Evolutionary conservation across 2,797 vertebrate genomes (phyloP).

Genomic region (Lepus oiostolus): DNA sequence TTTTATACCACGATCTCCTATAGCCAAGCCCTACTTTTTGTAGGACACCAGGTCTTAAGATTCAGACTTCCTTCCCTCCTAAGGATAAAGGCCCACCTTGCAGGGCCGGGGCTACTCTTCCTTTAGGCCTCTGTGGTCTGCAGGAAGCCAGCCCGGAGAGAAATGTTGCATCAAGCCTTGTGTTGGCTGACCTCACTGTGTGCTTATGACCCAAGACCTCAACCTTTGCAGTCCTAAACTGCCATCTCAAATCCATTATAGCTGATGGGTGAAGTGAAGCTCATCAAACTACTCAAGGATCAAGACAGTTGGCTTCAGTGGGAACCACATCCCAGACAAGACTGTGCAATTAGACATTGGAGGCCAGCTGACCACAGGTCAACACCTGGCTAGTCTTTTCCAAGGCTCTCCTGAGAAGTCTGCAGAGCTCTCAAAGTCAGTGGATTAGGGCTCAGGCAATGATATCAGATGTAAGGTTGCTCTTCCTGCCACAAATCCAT

Average conservation of each 20-base stretch:
- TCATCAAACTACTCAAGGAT: conserved; percentile 57
- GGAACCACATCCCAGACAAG: conserved; percentile 6
- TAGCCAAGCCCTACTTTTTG: neutral
- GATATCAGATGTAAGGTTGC: neutral
- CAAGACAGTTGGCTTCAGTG: neutral
- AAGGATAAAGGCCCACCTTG: neutral
- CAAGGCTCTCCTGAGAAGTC: conserved; percentile 4
- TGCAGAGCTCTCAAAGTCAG: neutral
- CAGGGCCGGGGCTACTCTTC: neutral
- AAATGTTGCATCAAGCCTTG: neutral
- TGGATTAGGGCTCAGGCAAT: conserved; percentile 13
- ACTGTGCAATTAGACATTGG: neutral
- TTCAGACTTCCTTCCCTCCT: neutral
- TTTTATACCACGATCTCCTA: neutral
- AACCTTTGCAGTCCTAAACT: conserved; percentile 26
- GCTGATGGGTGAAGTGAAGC: neutral
- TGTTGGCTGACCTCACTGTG: neutral
- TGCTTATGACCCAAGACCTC: conserved; percentile 19
- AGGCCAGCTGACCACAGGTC: neutral
- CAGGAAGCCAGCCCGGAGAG: conserved; percentile 20
- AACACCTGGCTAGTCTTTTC: neutral
- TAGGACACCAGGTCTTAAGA: neutral
- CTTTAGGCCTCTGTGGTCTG: neutral
- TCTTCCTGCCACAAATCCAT: conserved; percentile 6
- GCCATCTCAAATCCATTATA: conserved; percentile 38